Conservation (phyloP, 2,113 vertebrate species). For the Malurus melanocephalus region DNA sequence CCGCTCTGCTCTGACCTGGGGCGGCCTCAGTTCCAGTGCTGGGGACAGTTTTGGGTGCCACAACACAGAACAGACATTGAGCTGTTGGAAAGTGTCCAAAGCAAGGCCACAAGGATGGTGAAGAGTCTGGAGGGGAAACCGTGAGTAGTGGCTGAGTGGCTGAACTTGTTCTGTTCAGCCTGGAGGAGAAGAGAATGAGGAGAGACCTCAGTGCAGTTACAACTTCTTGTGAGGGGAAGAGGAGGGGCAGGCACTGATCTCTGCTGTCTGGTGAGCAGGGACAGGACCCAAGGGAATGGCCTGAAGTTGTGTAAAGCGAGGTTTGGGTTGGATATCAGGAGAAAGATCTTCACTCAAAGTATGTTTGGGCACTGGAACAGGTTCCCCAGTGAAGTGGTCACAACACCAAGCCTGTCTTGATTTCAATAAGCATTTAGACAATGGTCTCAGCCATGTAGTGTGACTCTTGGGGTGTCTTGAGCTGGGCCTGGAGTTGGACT, state of each 20-base stretch:
- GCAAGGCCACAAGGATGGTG: too few relatives aligned
- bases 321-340: background rate
- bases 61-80: background rate
- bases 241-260: background rate
- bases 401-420: background rate
- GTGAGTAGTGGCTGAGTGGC: background rate
- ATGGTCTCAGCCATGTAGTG: background rate
- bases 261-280: background rate
- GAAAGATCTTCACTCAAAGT: background rate
- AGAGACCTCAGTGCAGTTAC: background rate
- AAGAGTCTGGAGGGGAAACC: background rate
- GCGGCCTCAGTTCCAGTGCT: background rate
- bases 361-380: background rate
- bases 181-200: background rate
- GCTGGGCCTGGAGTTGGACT: background rate
- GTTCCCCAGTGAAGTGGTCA: background rate
- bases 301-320: background rate
- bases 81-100: background rate
- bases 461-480: background rate
- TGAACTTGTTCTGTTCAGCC: background rate
- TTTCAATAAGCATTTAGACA: background rate
- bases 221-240: background rate
- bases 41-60: background rate
- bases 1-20: accelerated
- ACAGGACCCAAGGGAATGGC: background rate